phyloP scores from a whole-genome alignment of 2,888 invertebrate genomes.

The Diploptera punctata region DNA sequence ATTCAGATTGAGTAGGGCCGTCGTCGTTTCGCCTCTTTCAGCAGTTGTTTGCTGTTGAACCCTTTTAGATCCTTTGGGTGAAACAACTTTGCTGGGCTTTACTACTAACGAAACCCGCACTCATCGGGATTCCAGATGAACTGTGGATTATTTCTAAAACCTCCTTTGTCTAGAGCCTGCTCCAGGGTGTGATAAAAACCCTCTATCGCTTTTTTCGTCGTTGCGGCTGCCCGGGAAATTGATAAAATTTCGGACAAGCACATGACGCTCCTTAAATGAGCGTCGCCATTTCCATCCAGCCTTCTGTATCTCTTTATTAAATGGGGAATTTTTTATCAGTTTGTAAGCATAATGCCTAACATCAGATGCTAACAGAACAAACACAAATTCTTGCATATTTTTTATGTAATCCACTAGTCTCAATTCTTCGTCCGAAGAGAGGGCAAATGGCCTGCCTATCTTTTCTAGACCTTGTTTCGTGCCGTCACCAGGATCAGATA shows the following conservation, averaged over 20 bases:
- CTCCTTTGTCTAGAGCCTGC: neutral
- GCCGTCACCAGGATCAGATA: neutral
- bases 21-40: slow-evolving; percentile 2
- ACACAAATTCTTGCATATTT: neutral
- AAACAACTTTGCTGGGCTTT: neutral
- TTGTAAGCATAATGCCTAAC: neutral
- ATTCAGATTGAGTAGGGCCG: neutral
- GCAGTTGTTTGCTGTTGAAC: neutral
- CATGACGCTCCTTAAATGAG: neutral
- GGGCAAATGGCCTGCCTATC: neutral
- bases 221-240: neutral
- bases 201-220: neutral
- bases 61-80: slow-evolving; percentile 2
- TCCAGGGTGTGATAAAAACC: too few species aligned
- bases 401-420: neutral
- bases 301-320: neutral
- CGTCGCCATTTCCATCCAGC: neutral
- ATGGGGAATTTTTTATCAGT: neutral
- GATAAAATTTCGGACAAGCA: neutral
- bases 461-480: neutral
- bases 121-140: neutral
- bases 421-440: neutral
- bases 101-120: neutral
- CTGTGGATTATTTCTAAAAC: neutral
- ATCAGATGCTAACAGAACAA: neutral